Percentiles rank a stretch among this genome's conserved stretches.
These are phyloP conservation scores for Pristionchus fissidentatus DNA, from an alignment of 2,888 invertebrate genomes.

Conservation along the genomic window DNA sequence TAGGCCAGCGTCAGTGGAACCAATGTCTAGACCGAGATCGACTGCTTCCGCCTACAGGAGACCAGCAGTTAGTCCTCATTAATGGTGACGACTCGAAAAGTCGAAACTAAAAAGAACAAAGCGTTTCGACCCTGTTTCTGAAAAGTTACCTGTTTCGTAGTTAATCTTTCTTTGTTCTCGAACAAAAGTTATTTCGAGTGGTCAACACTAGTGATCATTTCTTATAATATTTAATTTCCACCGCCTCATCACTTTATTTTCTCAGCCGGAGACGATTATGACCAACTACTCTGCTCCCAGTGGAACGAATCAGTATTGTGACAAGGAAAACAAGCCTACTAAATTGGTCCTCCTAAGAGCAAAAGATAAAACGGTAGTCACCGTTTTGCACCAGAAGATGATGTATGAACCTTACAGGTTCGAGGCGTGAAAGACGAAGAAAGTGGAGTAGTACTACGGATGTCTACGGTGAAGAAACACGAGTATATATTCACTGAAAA, in stretches of 20 bases:
- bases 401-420: not conserved
- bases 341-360: not conserved
- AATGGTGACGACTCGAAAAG: too few species aligned
- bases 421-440: not conserved
- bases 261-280: not conserved
- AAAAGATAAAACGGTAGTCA: not conserved
- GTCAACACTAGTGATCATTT: too few species aligned
- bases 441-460: not conserved
- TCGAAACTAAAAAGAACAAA: too few species aligned
- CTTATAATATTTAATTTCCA: too few species aligned
- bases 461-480: not conserved
- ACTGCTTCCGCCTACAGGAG: not conserved
- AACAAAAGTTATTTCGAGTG: too few species aligned
- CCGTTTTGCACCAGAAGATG: not conserved
- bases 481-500: not conserved
- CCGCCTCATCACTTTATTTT: not conserved
- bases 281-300: slow-evolving; percentile 6
- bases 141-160: too few species aligned
- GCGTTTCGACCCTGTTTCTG: too few species aligned
- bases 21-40: not conserved
- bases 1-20: not conserved
- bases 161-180: too few species aligned
- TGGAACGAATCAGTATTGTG: not conserved
- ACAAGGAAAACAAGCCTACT: not conserved
- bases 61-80: not conserved